These are phyloP conservation scores for Papilio helenus DNA, from an alignment of 1,140 invertebrate genomes.

Conservation along the genomic window DNA sequence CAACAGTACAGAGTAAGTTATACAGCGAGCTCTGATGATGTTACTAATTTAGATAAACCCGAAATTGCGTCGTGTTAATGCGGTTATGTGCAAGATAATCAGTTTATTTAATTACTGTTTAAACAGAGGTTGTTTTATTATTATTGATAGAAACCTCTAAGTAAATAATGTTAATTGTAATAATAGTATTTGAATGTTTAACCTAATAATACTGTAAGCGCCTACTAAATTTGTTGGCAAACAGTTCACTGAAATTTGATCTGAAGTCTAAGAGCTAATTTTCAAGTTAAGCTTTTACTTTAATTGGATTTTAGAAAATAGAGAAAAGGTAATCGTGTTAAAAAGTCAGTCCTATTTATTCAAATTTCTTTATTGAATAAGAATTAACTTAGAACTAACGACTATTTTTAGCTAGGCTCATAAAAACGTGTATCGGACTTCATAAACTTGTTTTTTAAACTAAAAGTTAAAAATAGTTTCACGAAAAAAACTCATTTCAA, in stretches of 20 bases:
- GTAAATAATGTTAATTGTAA: too few relatives aligned
- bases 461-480: too few relatives aligned
- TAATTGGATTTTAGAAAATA: not conserved
- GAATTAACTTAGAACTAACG: too few relatives aligned
- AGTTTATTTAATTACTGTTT: not conserved
- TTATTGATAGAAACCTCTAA: not conserved
- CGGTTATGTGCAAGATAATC: not conserved
- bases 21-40: not conserved
- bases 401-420: too few relatives aligned
- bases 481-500: too few relatives aligned
- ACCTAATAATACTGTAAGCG: not conserved
- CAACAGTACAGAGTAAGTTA: not conserved
- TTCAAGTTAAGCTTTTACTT: not conserved
- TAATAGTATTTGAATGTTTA: not conserved
- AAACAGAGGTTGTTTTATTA: not conserved
- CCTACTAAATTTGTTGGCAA: not conserved
- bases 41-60: conserved; percentile 8
- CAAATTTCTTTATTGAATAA: too few relatives aligned
- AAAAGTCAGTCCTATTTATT: too few relatives aligned
- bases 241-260: not conserved
- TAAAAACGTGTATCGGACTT: too few relatives aligned
- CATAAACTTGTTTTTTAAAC: too few relatives aligned
- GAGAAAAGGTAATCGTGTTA: not conserved
- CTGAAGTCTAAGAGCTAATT: not conserved
- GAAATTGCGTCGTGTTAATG: not conserved